These are phyloP conservation scores for Tautogolabrus adspersus DNA, from an alignment of 2,113 vertebrate species.

Conservation along the genomic window DNA sequence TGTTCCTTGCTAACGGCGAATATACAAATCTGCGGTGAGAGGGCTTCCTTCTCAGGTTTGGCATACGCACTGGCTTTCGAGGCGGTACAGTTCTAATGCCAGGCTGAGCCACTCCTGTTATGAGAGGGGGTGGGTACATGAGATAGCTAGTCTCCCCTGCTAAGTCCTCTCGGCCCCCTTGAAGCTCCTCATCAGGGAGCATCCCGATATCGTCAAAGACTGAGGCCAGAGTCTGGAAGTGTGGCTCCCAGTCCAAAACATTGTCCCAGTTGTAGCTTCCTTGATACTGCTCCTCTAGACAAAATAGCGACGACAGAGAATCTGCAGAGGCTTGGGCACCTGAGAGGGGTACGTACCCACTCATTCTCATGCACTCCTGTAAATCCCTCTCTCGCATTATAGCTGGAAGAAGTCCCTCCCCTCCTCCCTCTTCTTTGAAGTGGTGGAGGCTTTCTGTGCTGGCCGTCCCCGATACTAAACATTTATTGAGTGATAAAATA, in stretches of 20 bases:
- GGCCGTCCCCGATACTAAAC: conserved; percentile 60
- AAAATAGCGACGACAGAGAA: conserved; percentile 72
- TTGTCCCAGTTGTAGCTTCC: conserved; percentile 83
- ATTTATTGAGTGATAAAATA: conserved; percentile 47
- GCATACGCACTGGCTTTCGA: conserved; percentile 73
- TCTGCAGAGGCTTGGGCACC: conserved; percentile 67
- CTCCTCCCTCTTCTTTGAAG: conserved; percentile 79
- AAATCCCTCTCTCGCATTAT: conserved; percentile 70
- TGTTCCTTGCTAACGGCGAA: conserved; percentile 80
- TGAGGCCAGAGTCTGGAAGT: conserved; percentile 88
- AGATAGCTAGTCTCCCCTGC: conserved; percentile 81
- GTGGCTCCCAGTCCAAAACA: conserved; percentile 89
- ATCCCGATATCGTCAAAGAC: conserved; percentile 91
- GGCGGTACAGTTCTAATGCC: conserved; percentile 89
- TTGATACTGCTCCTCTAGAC: conserved; percentile 71
- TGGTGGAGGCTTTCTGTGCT: conserved; percentile 78
- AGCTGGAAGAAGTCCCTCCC: conserved; percentile 74
- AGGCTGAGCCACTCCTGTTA: conserved; percentile 90
- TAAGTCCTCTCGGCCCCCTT: conserved; percentile 65
- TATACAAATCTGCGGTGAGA: conserved; percentile 78
- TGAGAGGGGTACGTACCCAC: conserved; percentile 72
- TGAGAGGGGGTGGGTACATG: conserved; percentile 89
- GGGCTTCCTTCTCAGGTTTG: conserved; percentile 68
- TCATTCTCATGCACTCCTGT: conserved; percentile 70
- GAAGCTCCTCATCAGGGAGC: conserved; percentile 87